Conservation (phyloP, 2,888 invertebrate genomes). For the Pyrrhia umbra region DNA sequence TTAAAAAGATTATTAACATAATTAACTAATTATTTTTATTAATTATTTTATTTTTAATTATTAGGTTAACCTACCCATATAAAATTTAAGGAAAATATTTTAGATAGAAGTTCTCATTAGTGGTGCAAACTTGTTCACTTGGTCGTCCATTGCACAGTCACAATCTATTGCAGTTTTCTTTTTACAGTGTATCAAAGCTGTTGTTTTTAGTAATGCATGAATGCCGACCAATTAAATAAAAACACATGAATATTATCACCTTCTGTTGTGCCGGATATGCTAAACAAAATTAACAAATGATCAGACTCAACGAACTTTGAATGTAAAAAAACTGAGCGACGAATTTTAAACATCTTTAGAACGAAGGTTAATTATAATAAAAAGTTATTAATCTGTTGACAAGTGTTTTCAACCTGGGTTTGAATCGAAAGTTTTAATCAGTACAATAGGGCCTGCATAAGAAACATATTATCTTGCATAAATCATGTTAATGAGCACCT, state of each 20-base stretch:
- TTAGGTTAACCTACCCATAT: no score
- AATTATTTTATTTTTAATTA: no score
- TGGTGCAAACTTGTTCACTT: background rate
- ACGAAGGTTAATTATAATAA: slow-evolving; percentile 35
- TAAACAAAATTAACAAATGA: slow-evolving; percentile 16
- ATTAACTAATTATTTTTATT: no score
- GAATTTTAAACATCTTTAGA: slow-evolving; percentile 19
- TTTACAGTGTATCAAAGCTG: background rate
- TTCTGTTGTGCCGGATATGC: slow-evolving; percentile 23
- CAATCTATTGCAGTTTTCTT: background rate
- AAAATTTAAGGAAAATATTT: background rate
- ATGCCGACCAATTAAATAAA: background rate
- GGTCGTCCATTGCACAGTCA: background rate
- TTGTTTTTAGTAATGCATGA: background rate
- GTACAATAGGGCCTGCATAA: slow-evolving; percentile 79
- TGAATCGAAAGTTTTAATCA: slow-evolving; percentile 77
- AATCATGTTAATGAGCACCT: slow-evolving; percentile 90
- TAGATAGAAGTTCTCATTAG: background rate
- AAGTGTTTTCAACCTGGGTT: slow-evolving; percentile 49
- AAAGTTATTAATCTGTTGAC: slow-evolving; percentile 64
- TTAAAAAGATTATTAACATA: no score
- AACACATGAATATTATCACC: background rate
- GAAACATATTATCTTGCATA: slow-evolving; percentile 88
- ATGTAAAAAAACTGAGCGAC: slow-evolving; percentile 10
- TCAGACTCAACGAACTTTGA: slow-evolving; percentile 20